A percentile compares a stretch with the other conserved stretches of the same genome.
Evolutionary conservation across 2,888 invertebrate genomes (phyloP).

Genomic region (Drosophila borborema): DNA sequence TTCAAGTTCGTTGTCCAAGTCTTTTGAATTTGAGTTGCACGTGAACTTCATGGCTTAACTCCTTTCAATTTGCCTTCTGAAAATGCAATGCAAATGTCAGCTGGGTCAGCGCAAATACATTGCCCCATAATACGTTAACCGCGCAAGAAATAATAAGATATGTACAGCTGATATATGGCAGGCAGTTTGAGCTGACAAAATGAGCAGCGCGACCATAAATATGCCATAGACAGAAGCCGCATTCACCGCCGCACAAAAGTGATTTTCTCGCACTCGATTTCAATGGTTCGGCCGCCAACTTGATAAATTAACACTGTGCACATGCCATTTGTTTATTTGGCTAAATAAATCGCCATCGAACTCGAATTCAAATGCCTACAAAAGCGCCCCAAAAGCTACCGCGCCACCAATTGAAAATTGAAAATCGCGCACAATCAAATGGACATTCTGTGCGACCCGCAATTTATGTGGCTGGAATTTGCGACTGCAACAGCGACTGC

Average conservation of each 20-base stretch:
- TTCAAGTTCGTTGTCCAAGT: conserved; percentile 40
- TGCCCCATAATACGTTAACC: conserved; percentile 51
- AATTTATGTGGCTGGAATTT: conserved; percentile 69
- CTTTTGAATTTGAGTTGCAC: conserved; percentile 20
- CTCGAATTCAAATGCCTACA: conserved; percentile 57
- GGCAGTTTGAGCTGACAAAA: conserved; percentile 74
- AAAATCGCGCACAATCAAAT: conserved; percentile 72
- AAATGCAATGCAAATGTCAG: conserved; percentile 42
- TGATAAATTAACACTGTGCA: conserved; percentile 79
- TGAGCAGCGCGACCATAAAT: conserved; percentile 68
- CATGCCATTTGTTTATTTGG: conserved; percentile 78
- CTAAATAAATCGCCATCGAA: conserved; percentile 76
- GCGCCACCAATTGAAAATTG: conserved; percentile 74
- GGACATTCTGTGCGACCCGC: conserved; percentile 66
- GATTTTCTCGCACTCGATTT: conserved; percentile 78
- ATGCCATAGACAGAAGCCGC: conserved; percentile 50
- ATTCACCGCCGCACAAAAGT: conserved; percentile 56
- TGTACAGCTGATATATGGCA: conserved; percentile 71
- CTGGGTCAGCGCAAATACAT: conserved; percentile 66
- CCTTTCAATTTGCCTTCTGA: conserved; percentile 20
- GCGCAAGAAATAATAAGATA: conserved; percentile 69
- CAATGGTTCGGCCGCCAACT: conserved; percentile 64
- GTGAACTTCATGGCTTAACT: conserved; percentile 33
- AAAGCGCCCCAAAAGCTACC: conserved; percentile 60
- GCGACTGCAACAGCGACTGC: conserved; percentile 37